These are phyloP conservation scores for Ibidorhyncha struthersii DNA, from an alignment of 2,113 vertebrate species.

Conservation along the genomic window DNA sequence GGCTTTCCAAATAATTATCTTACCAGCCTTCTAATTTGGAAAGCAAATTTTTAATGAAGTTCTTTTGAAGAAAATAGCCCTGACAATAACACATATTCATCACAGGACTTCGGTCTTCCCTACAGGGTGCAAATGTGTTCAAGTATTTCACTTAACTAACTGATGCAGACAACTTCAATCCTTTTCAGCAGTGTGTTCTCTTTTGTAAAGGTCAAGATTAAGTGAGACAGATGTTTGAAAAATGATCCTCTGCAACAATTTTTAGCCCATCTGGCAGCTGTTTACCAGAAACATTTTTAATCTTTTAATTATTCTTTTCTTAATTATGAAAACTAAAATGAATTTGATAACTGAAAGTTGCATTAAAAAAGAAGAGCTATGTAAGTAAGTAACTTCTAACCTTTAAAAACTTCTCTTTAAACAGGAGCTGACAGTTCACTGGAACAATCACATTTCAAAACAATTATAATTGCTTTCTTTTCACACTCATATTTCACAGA, in stretches of 20 bases:
- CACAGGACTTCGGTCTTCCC: background rate
- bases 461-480: background rate
- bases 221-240: background rate
- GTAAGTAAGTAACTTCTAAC: background rate
- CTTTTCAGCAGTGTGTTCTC: background rate
- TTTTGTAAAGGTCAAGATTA: background rate
- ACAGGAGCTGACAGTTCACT: background rate
- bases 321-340: background rate
- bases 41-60: background rate
- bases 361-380: background rate
- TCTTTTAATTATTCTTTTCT: background rate
- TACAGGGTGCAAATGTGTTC: background rate
- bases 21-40: background rate
- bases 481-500: background rate
- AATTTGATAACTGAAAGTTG: background rate
- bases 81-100: background rate
- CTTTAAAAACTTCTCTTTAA: background rate
- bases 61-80: background rate
- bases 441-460: background rate
- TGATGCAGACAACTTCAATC: background rate
- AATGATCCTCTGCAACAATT: background rate
- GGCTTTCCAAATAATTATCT: background rate
- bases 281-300: background rate
- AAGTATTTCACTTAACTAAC: background rate
- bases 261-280: background rate